Conservation (phyloP, 2,113 vertebrate genomes). For the Merops nubicus region DNA sequence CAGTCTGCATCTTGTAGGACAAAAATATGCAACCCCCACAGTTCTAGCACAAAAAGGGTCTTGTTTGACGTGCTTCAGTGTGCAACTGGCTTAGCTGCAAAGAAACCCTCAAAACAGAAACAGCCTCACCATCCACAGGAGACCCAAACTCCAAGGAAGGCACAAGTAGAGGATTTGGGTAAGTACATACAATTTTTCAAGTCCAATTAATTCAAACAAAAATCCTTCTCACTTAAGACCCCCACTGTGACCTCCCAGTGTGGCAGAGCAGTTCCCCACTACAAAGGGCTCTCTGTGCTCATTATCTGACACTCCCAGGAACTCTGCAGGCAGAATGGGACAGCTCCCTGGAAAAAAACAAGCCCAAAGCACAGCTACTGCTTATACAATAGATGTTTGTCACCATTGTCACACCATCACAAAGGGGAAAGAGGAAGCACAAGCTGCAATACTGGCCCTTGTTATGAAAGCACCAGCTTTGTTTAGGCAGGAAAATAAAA, state of each 20-base stretch:
- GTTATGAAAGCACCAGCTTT: slow-evolving; percentile 34
- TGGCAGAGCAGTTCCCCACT: accelerated
- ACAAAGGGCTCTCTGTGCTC: not conserved
- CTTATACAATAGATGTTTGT: slow-evolving; percentile 43
- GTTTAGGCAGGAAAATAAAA: slow-evolving; percentile 37
- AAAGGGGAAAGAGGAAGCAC: slow-evolving; percentile 45
- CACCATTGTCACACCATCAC: slow-evolving; percentile 39
- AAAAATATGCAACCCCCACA: not conserved
- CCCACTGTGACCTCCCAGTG: not conserved
- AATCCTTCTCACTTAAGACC: not conserved
- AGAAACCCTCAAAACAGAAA: not conserved
- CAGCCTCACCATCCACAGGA: not conserved
- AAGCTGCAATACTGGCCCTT: slow-evolving; percentile 7
- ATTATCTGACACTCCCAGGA: not conserved
- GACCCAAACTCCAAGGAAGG: not conserved
- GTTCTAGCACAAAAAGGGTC: not conserved
- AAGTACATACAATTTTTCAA: not conserved
- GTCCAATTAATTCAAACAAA: not conserved
- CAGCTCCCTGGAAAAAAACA: slow-evolving; percentile 6
- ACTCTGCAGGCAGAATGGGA: not conserved
- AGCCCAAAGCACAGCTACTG: not conserved
- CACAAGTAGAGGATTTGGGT: not conserved
- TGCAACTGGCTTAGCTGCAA: not conserved
- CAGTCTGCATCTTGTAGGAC: not conserved
- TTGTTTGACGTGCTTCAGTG: not conserved